Conservation (phyloP, 2,113 vertebrate genomes). For the Craseonycteris thonglongyai region DNA sequence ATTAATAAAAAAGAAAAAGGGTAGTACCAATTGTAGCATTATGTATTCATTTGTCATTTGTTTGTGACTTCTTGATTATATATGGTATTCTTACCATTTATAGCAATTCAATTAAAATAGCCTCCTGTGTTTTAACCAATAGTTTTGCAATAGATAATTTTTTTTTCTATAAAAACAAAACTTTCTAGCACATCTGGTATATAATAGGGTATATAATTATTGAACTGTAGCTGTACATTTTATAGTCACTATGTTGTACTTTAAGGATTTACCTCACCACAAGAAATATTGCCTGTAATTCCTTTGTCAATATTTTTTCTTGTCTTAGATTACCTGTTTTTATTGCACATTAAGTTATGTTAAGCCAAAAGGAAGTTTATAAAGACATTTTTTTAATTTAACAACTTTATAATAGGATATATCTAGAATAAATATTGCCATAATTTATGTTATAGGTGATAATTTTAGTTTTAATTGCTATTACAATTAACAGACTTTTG, state of each 20-base stretch:
- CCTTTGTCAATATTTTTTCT: constrained; percentile 14
- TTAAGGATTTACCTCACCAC: neutral
- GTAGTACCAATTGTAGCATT: neutral
- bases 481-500: neutral
- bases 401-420: neutral
- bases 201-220: neutral
- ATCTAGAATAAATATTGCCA: neutral
- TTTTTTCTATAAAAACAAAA: neutral
- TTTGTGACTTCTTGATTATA: neutral
- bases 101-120: constrained; percentile 40
- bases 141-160: neutral
- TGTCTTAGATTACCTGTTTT: neutral
- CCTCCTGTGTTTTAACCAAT: neutral
- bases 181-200: neutral
- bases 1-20: no score
- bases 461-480: neutral
- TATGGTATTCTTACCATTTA: neutral
- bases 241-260: neutral
- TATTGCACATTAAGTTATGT: neutral
- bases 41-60: neutral
- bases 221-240: neutral
- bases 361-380: neutral
- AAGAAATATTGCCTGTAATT: neutral
- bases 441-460: neutral
- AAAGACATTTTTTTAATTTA: neutral